Conservation (phyloP, 2,113 vertebrate genomes). For the Notothenia coriiceps region DNA sequence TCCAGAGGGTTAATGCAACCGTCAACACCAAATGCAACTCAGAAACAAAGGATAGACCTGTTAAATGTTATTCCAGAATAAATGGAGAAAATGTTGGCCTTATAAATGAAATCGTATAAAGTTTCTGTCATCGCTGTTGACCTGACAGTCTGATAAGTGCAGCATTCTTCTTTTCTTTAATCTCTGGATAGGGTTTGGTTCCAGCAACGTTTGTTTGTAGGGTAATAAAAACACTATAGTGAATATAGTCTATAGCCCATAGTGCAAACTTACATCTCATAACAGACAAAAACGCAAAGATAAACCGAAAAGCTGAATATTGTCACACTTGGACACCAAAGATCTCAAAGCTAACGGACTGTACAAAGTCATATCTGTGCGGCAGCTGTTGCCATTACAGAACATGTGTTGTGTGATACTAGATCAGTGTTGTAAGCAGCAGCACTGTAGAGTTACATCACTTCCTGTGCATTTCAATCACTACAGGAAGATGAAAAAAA, state of each 20-base stretch:
- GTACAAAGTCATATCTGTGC: background rate
- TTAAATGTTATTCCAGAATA: background rate
- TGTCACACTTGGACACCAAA: background rate
- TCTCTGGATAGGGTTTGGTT: background rate
- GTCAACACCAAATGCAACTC: no score
- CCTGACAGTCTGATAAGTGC: no score
- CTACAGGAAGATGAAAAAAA: slow-evolving; percentile 38
- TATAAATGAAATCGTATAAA: no score
- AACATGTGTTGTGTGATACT: background rate
- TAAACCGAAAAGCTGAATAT: background rate
- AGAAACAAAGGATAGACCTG: no score
- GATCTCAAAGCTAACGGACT: background rate
- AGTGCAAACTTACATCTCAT: no score
- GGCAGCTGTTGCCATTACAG: background rate
- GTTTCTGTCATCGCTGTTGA: background rate
- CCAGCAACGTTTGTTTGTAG: background rate
- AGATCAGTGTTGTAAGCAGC: background rate
- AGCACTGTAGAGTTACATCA: slow-evolving; percentile 39
- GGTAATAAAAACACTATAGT: background rate
- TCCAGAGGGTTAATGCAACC: no score
- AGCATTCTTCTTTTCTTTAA: background rate
- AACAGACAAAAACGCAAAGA: no score
- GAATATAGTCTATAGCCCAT: no score
- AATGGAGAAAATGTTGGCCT: background rate
- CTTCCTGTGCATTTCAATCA: slow-evolving; percentile 58